Percentiles rank a stretch among this genome's conserved stretches.
phyloP scores from a whole-genome alignment of 1,140 invertebrate genomes.

The Wiebesia pumilae region DNA sequence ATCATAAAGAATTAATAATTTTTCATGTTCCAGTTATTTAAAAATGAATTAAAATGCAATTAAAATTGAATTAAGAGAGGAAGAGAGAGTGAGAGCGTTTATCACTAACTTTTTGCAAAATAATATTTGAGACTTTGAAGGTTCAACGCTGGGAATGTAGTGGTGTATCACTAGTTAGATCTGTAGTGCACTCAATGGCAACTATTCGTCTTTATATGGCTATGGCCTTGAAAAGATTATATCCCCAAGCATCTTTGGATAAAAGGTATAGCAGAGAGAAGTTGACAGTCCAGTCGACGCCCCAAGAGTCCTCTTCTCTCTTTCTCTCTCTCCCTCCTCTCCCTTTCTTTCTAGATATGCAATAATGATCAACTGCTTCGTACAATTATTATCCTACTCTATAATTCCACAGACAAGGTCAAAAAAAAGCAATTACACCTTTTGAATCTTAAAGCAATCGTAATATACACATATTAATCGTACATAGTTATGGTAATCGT shows the following conservation, averaged over 20 bases:
- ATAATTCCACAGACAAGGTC: neutral
- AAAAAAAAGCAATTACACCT: neutral
- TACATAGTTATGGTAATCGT: neutral
- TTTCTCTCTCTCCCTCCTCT: neutral
- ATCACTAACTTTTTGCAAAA: neutral
- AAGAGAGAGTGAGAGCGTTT: neutral
- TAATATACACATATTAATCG: conserved; percentile 4
- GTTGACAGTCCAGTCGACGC: conserved; percentile 9
- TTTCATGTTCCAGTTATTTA: neutral
- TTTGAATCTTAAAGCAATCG: neutral
- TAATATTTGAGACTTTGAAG: neutral
- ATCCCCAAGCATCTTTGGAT: conserved; percentile 7
- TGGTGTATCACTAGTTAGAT: neutral
- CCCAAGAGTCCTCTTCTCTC: neutral
- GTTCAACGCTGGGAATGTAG: neutral
- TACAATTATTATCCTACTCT: conserved; percentile 20
- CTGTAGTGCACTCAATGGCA: neutral
- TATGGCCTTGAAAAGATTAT: conserved; percentile 10
- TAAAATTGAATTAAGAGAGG: neutral
- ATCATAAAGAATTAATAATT: neutral
- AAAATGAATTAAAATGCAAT: neutral
- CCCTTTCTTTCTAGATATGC: neutral
- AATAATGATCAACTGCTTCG: neutral
- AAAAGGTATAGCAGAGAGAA: neutral
- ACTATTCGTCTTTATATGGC: neutral